phyloP scores from a whole-genome alignment of 2,888 invertebrate genomes.

The Eustalomyia histrio region DNA sequence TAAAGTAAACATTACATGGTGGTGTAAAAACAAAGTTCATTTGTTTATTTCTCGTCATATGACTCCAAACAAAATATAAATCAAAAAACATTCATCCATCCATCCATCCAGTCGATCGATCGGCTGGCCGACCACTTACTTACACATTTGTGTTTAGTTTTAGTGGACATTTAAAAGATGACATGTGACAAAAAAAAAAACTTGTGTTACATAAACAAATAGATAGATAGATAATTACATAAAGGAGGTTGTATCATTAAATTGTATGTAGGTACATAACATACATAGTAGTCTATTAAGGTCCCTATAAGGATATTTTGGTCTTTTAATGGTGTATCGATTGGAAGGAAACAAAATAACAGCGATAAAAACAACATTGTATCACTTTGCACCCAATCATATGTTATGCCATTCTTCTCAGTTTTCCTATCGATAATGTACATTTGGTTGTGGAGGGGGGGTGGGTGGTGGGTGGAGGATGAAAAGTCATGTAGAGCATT shows the following conservation, averaged over 20 bases:
- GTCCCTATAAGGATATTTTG: conserved; percentile 3
- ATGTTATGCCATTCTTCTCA: conserved; percentile 53
- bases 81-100: not conserved
- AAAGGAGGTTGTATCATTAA: not conserved
- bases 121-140: conserved; percentile 6
- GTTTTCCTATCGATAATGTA: conserved; percentile 40
- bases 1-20: conserved; percentile 30
- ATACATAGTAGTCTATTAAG: conserved; percentile 4
- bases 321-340: conserved; percentile 24
- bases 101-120: not conserved
- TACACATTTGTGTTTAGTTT: conserved; percentile 14
- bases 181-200: conserved; percentile 34
- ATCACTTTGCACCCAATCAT: conserved; percentile 33
- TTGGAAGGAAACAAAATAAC: not conserved
- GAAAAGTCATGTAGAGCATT: conserved; percentile 58
- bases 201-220: conserved; percentile 20
- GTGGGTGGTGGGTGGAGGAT: conserved; percentile 7
- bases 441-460: conserved; percentile 24
- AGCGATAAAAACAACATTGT: conserved; percentile 2
- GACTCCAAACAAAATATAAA: not conserved
- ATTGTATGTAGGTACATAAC: no score
- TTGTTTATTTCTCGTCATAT: conserved; percentile 25
- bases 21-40: conserved; percentile 42
- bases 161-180: conserved; percentile 35
- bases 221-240: conserved; percentile 9